These are phyloP conservation scores for Pemphigus obesinymphae DNA, from an alignment of 1,140 invertebrate genomes.

Conservation along the genomic window DNA sequence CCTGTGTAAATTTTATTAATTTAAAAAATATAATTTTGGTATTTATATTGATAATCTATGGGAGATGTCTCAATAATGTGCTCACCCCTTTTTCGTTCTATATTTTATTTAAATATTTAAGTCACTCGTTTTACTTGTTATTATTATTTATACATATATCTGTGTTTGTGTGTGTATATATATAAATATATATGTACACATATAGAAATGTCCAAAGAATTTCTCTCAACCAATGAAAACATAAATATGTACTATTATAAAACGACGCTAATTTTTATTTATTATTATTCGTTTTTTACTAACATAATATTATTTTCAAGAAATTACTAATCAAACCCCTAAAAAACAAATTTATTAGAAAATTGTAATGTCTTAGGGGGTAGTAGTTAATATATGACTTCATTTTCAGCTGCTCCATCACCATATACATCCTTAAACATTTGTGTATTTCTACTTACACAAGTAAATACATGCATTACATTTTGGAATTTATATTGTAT, in stretches of 20 bases:
- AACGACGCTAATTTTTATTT: background rate
- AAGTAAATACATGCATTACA: no score
- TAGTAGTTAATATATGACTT: no score
- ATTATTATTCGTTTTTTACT: background rate
- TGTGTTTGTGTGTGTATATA: background rate
- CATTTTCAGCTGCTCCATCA: no score
- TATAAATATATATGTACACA: background rate
- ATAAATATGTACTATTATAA: background rate
- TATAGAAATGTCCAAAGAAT: background rate
- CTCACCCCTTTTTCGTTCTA: conserved; percentile 33
- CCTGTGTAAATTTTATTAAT: conserved; percentile 27
- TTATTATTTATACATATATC: background rate
- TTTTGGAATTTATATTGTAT: no score
- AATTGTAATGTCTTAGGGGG: background rate
- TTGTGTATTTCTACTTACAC: background rate
- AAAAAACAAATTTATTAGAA: background rate
- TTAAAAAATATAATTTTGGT: conserved; percentile 18
- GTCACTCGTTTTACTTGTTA: conserved; percentile 42
- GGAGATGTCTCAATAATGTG: background rate
- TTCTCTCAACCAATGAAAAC: background rate
- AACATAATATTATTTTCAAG: background rate
- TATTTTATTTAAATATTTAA: conserved; percentile 38
- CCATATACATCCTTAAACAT: background rate
- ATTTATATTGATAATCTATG: conserved; percentile 24
- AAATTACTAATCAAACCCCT: no score